Evolutionary conservation across 2,888 invertebrate genomes (phyloP).

Genomic region (Creontiades dilutus): DNA sequence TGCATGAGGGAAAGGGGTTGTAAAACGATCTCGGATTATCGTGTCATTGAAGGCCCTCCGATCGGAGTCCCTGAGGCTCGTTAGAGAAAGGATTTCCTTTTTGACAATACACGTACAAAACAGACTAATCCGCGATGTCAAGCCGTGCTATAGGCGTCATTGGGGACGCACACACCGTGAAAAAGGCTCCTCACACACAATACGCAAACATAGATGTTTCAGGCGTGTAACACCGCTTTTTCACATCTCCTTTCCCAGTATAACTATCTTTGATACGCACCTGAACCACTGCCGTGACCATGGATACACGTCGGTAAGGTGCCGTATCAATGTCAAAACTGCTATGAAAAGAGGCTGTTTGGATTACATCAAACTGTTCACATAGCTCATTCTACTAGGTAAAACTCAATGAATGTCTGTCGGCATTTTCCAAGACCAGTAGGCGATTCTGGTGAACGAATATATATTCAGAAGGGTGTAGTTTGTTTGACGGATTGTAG

Average conservation of each 20-base stretch:
- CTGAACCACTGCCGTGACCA: neutral
- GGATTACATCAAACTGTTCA: no score
- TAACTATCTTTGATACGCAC: neutral
- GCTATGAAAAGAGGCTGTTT: neutral
- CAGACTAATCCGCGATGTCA: constrained; percentile 1
- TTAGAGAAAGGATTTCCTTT: constrained; percentile 15
- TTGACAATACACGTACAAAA: neutral
- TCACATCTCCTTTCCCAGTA: neutral
- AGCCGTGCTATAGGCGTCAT: neutral
- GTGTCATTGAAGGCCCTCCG: constrained; percentile 2
- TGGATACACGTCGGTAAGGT: neutral
- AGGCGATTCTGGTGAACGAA: no score
- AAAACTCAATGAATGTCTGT: no score
- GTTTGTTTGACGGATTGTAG: no score
- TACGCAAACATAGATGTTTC: neutral
- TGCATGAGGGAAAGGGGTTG: neutral
- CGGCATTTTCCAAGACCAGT: no score
- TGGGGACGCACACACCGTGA: neutral
- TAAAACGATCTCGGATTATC: constrained; percentile 2
- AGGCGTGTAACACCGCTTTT: neutral
- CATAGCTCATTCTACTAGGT: no score
- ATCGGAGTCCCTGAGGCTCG: neutral
- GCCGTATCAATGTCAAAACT: neutral
- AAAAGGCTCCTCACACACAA: neutral
- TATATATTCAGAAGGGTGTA: no score